phyloP scores from a whole-genome alignment of 1,140 invertebrate species.

The Cryptotermes secundus region DNA sequence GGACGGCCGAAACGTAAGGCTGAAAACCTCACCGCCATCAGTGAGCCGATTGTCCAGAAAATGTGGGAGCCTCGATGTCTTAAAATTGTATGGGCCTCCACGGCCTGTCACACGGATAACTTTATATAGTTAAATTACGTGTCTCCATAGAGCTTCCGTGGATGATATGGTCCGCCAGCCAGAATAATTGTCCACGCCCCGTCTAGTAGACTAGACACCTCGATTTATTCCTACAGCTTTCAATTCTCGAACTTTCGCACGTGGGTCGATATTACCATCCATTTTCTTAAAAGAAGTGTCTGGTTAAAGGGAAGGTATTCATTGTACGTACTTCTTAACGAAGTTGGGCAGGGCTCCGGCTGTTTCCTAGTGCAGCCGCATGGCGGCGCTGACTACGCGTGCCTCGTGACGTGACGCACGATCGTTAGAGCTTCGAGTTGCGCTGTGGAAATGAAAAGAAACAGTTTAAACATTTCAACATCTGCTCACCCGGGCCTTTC shows the following conservation, averaged over 20 bases:
- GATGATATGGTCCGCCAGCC: too few species aligned
- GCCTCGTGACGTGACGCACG: neutral
- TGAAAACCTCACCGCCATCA: too few species aligned
- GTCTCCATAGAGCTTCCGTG: too few species aligned
- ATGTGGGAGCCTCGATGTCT: too few species aligned
- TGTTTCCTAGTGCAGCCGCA: neutral
- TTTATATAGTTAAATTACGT: too few species aligned
- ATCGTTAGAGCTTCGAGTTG: neutral
- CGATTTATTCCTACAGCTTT: neutral
- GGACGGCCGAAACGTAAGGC: too few species aligned
- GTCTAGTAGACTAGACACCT: neutral
- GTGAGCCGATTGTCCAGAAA: too few species aligned
- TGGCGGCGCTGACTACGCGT: neutral
- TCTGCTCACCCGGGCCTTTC: neutral
- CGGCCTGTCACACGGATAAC: too few species aligned
- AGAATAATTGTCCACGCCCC: too few species aligned
- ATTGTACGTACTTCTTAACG: neutral
- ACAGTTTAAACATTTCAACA: neutral
- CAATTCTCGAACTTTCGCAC: neutral
- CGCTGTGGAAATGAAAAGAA: neutral
- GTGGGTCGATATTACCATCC: neutral
- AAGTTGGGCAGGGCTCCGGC: constrained; percentile 6
- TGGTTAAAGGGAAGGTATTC: neutral
- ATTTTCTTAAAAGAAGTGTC: neutral
- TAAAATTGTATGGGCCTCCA: too few species aligned